Evolutionary conservation across 2,888 invertebrate genomes (phyloP).

Genomic region (Dastarcus helophoroides): DNA sequence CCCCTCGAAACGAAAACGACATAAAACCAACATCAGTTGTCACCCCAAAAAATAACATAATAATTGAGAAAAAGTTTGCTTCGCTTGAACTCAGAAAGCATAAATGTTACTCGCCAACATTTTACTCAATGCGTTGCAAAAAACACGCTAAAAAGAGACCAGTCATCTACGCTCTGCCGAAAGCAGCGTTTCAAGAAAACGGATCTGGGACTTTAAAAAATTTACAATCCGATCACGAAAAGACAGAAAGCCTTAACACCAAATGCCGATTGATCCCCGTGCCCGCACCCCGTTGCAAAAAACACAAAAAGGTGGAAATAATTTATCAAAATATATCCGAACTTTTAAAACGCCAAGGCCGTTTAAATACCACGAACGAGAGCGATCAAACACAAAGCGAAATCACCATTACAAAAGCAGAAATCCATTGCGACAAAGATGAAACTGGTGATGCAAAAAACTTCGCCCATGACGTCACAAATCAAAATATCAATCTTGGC

Average conservation of each 20-base stretch:
- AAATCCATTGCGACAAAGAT: slow-evolving; percentile 20
- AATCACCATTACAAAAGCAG: slow-evolving; percentile 25
- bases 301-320: slow-evolving; percentile 25
- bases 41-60: not conserved
- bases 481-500: not conserved
- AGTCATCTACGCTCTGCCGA: slow-evolving; percentile 32
- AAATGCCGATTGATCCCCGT: slow-evolving; percentile 33
- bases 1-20: not conserved
- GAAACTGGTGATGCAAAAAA: slow-evolving; percentile 1
- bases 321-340: slow-evolving; percentile 28
- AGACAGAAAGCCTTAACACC: slow-evolving; percentile 57
- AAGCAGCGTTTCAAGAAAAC: slow-evolving; percentile 18
- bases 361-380: slow-evolving; percentile 20
- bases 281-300: slow-evolving; percentile 45
- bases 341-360: slow-evolving; percentile 9
- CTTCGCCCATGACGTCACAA: not conserved
- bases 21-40: not conserved
- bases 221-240: slow-evolving; percentile 46
- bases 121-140: slow-evolving; percentile 36
- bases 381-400: slow-evolving; percentile 19
- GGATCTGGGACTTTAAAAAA: not conserved
- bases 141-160: slow-evolving; percentile 35
- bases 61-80: slow-evolving; percentile 1
- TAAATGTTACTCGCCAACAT: slow-evolving; percentile 36
- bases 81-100: slow-evolving; percentile 34